These are phyloP conservation scores for Agrilus cyanescens DNA, from an alignment of 2,888 invertebrate species.

Conservation along the genomic window DNA sequence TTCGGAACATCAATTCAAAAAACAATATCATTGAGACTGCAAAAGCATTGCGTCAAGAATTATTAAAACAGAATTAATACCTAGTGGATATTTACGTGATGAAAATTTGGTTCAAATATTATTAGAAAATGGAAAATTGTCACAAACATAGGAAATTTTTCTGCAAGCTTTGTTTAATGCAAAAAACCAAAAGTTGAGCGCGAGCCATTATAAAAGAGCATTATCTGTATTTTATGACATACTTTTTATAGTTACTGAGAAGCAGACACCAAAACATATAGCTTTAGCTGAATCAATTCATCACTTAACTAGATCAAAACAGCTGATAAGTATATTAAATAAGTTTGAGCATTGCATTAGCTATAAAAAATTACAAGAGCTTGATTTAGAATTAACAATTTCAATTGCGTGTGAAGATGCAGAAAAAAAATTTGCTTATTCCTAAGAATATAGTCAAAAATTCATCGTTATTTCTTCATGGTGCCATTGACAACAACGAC, in stretches of 20 bases:
- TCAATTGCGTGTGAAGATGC: conserved; percentile 5
- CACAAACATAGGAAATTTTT: conserved; percentile 15
- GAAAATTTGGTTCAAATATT: conserved; percentile 15
- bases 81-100: conserved; percentile 13
- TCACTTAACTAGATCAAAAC: conserved; percentile 11
- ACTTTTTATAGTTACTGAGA: conserved; percentile 12
- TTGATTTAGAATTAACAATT: conserved; percentile 7
- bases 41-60: conserved; percentile 14
- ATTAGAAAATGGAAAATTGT: conserved; percentile 9
- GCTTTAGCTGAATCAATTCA: conserved; percentile 12
- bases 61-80: conserved; percentile 14
- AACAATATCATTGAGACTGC: conserved; percentile 9
- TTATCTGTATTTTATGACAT: conserved; percentile 15
- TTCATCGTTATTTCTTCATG: conserved; percentile 6
- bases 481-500: conserved; percentile 5
- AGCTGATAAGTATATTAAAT: conserved; percentile 10
- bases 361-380: conserved; percentile 9
- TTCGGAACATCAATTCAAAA: conserved; percentile 13
- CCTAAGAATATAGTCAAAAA: conserved; percentile 6
- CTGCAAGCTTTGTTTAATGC: conserved; percentile 13
- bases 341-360: conserved; percentile 10
- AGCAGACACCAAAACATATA: conserved; percentile 11
- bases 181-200: conserved; percentile 13
- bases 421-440: conserved; percentile 3
- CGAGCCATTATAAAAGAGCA: conserved; percentile 13